These are phyloP conservation scores for Strix occidentalis DNA, from an alignment of 2,797 vertebrate species.

Conservation along the genomic window DNA sequence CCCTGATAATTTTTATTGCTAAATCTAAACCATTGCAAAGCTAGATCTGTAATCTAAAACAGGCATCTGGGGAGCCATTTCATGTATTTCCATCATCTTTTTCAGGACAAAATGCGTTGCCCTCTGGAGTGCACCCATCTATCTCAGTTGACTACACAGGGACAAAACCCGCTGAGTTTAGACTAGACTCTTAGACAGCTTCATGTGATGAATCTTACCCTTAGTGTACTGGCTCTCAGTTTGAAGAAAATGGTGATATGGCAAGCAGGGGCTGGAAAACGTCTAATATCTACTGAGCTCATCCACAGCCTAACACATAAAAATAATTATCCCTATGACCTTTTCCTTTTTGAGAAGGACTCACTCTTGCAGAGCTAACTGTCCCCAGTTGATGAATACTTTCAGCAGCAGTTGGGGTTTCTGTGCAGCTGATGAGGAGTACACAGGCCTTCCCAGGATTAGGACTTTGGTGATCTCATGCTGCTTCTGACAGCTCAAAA, in stretches of 20 bases:
- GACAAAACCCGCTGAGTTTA: not conserved
- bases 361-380: not conserved
- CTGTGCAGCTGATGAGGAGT: not conserved
- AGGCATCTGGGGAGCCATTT: not conserved
- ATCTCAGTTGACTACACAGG: not conserved
- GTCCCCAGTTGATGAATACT: not conserved
- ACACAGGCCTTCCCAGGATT: not conserved
- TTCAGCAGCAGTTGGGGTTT: not conserved
- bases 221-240: not conserved
- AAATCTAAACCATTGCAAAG: not conserved
- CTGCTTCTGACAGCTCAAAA: not conserved
- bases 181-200: not conserved
- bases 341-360: not conserved
- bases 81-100: not conserved
- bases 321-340: not conserved
- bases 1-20: not conserved
- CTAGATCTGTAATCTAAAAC: not conserved
- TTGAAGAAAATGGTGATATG: not conserved
- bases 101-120: not conserved
- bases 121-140: not conserved
- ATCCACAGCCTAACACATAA: not conserved
- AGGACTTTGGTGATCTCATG: not conserved
- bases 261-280: not conserved
- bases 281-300: not conserved
- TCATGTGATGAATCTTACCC: not conserved